These are phyloP conservation scores for Saiga tatarica DNA, from an alignment of 2,113 vertebrate species.

Conservation along the genomic window DNA sequence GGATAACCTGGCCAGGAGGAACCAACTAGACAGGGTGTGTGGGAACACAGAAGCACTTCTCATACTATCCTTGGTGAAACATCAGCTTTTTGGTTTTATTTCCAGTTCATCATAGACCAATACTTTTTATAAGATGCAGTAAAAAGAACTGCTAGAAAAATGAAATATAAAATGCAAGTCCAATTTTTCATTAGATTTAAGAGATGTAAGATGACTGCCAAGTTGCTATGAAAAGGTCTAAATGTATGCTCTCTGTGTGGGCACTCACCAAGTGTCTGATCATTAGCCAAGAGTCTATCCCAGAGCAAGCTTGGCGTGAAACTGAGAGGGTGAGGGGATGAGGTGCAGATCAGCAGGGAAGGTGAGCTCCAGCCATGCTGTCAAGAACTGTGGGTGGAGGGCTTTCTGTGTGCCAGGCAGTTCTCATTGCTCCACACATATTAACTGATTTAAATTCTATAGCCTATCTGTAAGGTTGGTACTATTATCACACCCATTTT, in stretches of 20 bases:
- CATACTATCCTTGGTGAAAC: not conserved
- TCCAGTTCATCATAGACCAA: not conserved
- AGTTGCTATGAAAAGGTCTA: not conserved
- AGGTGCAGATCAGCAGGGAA: not conserved
- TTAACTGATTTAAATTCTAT: not conserved
- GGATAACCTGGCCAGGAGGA: not conserved
- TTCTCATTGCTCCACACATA: not conserved
- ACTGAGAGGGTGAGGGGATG: rapidly evolving
- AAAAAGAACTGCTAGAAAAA: conserved; percentile 26
- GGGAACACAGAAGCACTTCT: not conserved
- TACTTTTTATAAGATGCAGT: not conserved
- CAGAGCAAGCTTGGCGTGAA: not conserved
- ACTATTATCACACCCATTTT: not conserved
- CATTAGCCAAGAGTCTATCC: not conserved
- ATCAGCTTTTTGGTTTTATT: not conserved
- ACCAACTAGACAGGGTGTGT: not conserved
- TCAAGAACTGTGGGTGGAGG: too few species aligned
- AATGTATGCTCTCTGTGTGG: not conserved
- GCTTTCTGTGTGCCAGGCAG: not conserved
- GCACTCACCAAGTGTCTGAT: not conserved
- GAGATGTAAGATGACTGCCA: not conserved
- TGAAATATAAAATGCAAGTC: conserved; percentile 7
- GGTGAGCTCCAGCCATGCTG: not conserved
- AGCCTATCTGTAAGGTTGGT: not conserved
- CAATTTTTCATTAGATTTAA: not conserved